These are phyloP conservation scores for Homarus americanus DNA, from an alignment of 1,140 invertebrate species.

Conservation along the genomic window DNA sequence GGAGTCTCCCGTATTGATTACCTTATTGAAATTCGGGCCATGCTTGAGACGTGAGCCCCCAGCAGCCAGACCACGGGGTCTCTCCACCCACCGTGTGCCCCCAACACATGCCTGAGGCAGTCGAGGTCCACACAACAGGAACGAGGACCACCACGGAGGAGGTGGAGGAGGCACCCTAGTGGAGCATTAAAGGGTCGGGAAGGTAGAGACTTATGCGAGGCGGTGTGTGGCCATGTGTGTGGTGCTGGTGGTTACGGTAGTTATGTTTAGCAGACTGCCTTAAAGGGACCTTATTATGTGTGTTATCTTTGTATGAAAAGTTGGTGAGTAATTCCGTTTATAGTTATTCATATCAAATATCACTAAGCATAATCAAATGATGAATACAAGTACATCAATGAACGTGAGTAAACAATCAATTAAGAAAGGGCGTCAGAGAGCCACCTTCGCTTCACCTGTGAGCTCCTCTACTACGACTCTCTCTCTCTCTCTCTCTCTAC, in stretches of 20 bases:
- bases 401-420: neutral
- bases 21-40: constrained; percentile 71
- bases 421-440: neutral
- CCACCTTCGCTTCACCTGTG: constrained; percentile 25
- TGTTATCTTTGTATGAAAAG: too few relatives aligned
- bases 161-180: neutral
- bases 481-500: neutral
- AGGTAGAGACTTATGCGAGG: constrained; percentile 18
- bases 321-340: neutral
- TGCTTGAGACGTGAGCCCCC: constrained; percentile 64
- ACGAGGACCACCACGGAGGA: neutral
- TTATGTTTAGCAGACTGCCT: neutral
- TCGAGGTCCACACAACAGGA: neutral
- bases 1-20: constrained; percentile 71
- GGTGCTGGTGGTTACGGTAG: neutral
- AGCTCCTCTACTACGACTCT: neutral
- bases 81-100: constrained; percentile 8
- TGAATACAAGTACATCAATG: too few relatives aligned
- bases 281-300: neutral
- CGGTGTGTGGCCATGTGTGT: neutral
- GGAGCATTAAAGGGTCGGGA: neutral
- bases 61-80: constrained; percentile 8
- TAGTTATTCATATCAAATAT: too few relatives aligned
- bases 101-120: constrained; percentile 16
- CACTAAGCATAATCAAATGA: too few relatives aligned